phyloP scores from a whole-genome alignment of 2,797 vertebrate species.

The Pantherophis alleghaniensis region DNA sequence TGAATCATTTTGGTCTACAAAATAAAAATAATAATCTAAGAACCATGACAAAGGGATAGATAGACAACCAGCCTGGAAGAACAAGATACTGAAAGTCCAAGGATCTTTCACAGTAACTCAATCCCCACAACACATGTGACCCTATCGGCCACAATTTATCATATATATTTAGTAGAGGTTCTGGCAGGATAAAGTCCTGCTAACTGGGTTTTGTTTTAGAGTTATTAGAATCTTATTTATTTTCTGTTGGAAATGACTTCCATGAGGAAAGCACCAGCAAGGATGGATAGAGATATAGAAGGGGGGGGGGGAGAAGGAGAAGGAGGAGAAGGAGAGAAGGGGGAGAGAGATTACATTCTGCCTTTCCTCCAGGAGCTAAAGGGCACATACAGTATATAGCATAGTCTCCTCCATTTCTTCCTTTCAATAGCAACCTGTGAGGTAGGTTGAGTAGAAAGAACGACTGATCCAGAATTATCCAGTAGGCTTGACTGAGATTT shows the following conservation, averaged over 20 bases:
- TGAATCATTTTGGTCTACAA: slow-evolving; percentile 24
- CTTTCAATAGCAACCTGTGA: background rate
- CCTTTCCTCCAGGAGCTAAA: background rate
- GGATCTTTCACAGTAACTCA: background rate
- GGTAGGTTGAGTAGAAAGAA: background rate
- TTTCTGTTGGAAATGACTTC: background rate
- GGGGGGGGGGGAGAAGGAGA: background rate
- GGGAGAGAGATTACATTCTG: background rate
- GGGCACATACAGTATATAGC: background rate
- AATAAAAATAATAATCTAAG: background rate
- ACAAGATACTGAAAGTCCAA: background rate
- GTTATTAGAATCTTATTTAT: background rate
- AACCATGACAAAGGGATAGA: background rate
- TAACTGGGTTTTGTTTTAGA: background rate
- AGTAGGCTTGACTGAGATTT: background rate
- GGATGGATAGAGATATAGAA: background rate
- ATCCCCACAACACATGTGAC: background rate
- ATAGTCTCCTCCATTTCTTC: background rate
- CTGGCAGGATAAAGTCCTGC: background rate
- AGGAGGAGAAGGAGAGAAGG: background rate
- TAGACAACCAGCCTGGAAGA: background rate
- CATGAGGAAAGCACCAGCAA: background rate
- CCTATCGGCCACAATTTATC: background rate
- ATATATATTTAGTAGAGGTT: background rate
- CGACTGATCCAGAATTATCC: background rate